Evolutionary conservation across 53 echinoderm and acorn worm genomes (phyloP).

Genomic region (Astropecten irregularis): DNA sequence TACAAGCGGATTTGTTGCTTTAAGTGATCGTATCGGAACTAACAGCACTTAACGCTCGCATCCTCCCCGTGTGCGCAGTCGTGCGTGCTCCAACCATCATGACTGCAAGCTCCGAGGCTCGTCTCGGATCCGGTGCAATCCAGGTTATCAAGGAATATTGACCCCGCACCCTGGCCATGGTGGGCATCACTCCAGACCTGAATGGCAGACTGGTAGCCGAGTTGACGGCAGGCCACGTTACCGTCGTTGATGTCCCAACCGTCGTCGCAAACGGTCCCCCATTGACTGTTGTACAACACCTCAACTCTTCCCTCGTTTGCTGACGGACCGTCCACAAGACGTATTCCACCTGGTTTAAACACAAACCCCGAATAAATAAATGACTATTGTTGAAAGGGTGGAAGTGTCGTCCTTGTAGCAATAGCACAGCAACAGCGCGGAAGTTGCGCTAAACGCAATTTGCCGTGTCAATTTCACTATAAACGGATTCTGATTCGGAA

Average conservation of each 20-base stretch:
- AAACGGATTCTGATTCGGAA: too few species aligned
- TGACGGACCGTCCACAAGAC: background rate
- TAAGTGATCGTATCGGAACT: too few species aligned
- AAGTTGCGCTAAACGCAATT: too few species aligned
- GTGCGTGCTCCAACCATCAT: background rate
- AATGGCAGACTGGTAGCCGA: background rate
- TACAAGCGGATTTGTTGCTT: too few species aligned
- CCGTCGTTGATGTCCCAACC: background rate
- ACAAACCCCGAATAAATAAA: too few species aligned
- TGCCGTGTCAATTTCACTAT: too few species aligned
- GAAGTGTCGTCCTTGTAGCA: too few species aligned
- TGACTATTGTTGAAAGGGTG: too few species aligned
- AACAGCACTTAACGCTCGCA: background rate
- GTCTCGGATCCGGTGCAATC: background rate
- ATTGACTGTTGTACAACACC: background rate
- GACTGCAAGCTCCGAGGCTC: background rate
- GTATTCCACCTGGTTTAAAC: too few species aligned
- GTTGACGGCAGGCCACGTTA: constrained; percentile 8
- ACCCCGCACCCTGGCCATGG: background rate
- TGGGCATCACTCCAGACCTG: background rate
- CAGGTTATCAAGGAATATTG: background rate
- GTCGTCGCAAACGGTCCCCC: constrained; percentile 18
- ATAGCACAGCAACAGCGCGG: too few species aligned
- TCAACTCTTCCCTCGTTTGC: constrained; percentile 13
- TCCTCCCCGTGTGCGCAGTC: background rate